Conservation (phyloP, 2,888 invertebrate genomes). For the Pristionchus exspectatus region DNA sequence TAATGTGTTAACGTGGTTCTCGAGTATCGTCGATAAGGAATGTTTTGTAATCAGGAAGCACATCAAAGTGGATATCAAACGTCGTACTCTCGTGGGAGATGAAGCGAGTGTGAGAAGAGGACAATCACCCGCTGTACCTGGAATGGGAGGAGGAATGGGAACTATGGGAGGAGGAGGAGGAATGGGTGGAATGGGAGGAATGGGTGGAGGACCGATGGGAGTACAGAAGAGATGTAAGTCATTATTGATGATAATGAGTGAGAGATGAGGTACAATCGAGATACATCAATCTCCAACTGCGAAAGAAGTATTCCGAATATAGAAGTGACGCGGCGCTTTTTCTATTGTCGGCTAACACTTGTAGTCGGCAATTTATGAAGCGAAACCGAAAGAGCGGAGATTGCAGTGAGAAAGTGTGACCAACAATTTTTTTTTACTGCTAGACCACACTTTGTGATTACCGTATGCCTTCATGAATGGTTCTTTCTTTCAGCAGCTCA, state of each 20-base stretch:
- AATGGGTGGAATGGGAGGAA: background rate
- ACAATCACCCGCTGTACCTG: background rate
- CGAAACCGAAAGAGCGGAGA: background rate
- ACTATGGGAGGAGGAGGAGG: slow-evolving; percentile 28
- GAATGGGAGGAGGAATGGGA: background rate
- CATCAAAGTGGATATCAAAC: slow-evolving; percentile 70
- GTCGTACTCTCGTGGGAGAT: slow-evolving; percentile 63
- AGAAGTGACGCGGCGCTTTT: background rate
- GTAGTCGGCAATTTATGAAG: slow-evolving; percentile 2
- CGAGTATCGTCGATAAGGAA: background rate
- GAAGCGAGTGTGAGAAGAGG: slow-evolving; percentile 39
- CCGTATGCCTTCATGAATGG: background rate
- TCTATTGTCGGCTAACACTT: background rate
- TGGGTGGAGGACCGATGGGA: background rate
- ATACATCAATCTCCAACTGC: background rate
- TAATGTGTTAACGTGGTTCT: background rate
- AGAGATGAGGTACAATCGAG: background rate
- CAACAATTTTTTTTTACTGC: background rate
- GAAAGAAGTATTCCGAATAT: background rate
- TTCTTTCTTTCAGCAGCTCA: background rate
- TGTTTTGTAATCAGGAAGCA: slow-evolving; percentile 61
- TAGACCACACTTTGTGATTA: background rate
- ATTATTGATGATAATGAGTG: too few relatives aligned
- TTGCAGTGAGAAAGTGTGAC: background rate
- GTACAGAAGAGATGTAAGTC: slow-evolving; percentile 2